These are phyloP conservation scores for Oikopleura albicans DNA, from an alignment of 23 tunicate genomes.

Conservation along the genomic window DNA sequence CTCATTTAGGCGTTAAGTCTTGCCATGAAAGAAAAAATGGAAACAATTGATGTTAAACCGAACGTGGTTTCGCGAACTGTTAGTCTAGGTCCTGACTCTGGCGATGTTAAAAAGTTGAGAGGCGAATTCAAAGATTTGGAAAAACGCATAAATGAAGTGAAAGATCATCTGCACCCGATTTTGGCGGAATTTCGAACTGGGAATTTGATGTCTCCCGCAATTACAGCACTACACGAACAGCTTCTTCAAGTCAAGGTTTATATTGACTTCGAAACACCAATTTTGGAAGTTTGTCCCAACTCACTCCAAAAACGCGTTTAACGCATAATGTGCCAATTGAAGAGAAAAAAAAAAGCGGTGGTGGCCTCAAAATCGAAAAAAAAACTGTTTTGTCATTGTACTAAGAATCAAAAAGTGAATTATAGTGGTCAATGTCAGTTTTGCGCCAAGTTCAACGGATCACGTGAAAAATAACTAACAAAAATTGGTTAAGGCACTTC, in stretches of 20 bases:
- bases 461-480: no score
- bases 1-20: neutral
- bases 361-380: no score
- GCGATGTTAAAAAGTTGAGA: neutral
- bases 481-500: no score
- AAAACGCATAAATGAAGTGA: neutral
- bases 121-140: neutral
- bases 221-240: neutral
- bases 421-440: no score
- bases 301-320: neutral
- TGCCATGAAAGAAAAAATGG: neutral
- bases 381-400: no score
- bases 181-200: conserved; percentile 3
- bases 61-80: neutral
- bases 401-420: no score
- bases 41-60: neutral
- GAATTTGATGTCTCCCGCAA: conserved; percentile 5
- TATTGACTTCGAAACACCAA: no score
- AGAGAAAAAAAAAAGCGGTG: no score
- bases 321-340: no score
- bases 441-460: no score
- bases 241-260: neutral
- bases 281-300: neutral
- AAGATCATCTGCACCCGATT: neutral
- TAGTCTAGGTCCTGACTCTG: neutral